Base-by-base conservation (phyloP, 2,797 vertebrate genomes). In the Anguilla pacifica region DNA sequence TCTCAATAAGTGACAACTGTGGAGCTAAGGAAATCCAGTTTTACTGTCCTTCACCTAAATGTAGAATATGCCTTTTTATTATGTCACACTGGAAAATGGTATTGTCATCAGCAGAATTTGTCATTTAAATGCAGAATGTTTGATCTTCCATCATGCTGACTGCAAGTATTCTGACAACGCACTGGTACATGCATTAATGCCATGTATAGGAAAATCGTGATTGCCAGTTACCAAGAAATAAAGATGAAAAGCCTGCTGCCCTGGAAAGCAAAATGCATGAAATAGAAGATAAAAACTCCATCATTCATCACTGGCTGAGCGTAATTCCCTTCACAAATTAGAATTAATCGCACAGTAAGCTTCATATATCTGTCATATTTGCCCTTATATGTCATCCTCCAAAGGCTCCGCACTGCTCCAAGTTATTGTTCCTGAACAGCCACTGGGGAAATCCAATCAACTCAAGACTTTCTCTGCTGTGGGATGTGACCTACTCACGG, bases 391-490 rank as follows among this genome's bases (percentile, higher is more conserved):
- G 25, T 28, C 81, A 51, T 53, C 81, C 3, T 25, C 74, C n/a
- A 5, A 51, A 39, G 39, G 3, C 1, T 6, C 79, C 43, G 13
- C 13, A 39, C 51, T 3, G 25, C 49, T 83, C 46, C 70, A 39
- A 39, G 84, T 70, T 70, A 49, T 70, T 43, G 83, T 87, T 91
- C 88, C 86, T 90, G 91, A 90, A 91, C 91, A 94, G 90, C 92
- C 89, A 91, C 88, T 91, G 92, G 91, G 91, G 92, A 90, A 88
- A 93, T 92, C 91, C 88, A 94, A 94, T 95, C 93, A 94, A 85
- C 88, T 91, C 15, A 93, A 91, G 93, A 87, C 89, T 46, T 77
- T 61, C 88, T 90, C 82, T 85, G 86, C 74, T 53, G 91, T 89
- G 89, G 92, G 91, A 88, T 85, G 88, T 85, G 86, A 91, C 94